Conservation (phyloP, 2,888 invertebrate genomes). For the Oegoconia quadripuncta region DNA sequence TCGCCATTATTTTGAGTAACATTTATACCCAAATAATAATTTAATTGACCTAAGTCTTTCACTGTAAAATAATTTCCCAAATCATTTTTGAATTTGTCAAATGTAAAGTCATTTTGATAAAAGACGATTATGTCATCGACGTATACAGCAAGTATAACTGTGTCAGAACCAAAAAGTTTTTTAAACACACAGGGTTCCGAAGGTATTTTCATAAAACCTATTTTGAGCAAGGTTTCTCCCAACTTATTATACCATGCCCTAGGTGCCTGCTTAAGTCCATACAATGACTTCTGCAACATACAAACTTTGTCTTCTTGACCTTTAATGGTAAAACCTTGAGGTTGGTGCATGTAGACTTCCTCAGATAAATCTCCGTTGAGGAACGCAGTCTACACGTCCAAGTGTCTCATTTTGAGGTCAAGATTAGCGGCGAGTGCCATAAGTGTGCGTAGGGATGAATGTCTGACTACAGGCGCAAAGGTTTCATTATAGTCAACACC, state of each 20-base stretch:
- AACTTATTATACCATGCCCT: background rate
- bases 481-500: constrained; percentile 5
- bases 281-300: background rate
- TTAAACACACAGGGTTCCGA: constrained; percentile 4
- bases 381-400: constrained; percentile 5
- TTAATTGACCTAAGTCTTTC: background rate
- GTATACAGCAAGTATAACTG: background rate
- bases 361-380: constrained; percentile 2
- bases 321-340: background rate
- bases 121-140: no score
- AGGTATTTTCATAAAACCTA: background rate
- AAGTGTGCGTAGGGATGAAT: background rate
- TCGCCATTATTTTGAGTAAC: background rate
- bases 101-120: background rate
- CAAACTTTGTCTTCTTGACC: background rate
- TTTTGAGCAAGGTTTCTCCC: background rate
- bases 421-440: background rate
- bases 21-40: background rate
- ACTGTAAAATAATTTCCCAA: no score
- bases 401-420: background rate
- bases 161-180: background rate
- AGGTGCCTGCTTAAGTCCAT: background rate
- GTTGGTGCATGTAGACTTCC: background rate
- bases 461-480: constrained; percentile 3
- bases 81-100: background rate